A percentile compares a stretch with the other conserved stretches of the same genome.
Evolutionary conservation across 2,888 invertebrate genomes (phyloP).

Genomic region (Anoplius nigerrimus): DNA sequence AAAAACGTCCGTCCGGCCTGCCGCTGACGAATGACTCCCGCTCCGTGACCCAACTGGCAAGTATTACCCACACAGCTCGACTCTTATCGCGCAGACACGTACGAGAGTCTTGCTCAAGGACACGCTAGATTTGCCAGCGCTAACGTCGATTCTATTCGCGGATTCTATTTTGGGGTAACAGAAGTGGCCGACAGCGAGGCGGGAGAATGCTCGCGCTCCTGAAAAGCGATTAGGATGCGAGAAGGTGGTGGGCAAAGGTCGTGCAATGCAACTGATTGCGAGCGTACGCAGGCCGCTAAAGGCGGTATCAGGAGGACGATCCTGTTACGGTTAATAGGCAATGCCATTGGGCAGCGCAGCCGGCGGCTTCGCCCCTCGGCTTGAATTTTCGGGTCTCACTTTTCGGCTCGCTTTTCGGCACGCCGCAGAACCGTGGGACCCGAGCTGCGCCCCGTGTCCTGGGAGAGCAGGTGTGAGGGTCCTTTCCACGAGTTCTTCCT

Average conservation of each 20-base stretch:
- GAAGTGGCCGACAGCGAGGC: not conserved
- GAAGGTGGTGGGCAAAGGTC: too few relatives aligned
- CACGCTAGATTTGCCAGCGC: not conserved
- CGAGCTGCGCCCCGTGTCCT: too few relatives aligned
- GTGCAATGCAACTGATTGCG: slow-evolving; percentile 1
- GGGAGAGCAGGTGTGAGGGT: too few relatives aligned
- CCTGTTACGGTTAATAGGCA: slow-evolving; percentile 19
- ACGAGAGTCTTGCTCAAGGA: not conserved
- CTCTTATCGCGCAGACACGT: too few relatives aligned
- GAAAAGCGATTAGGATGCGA: slow-evolving; percentile 5
- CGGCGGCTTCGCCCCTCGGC: too few relatives aligned
- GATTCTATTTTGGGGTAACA: not conserved
- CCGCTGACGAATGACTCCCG: not conserved
- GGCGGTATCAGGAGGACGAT: slow-evolving; percentile 1
- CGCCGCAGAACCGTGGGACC: not conserved
- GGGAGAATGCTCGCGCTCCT: not conserved
- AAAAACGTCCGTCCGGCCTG: not conserved
- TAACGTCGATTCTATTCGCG: not conserved
- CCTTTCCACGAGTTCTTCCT: too few relatives aligned
- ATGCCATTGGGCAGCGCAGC: slow-evolving; percentile 5
- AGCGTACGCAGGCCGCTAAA: slow-evolving; percentile 3
- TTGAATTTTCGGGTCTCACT: too few relatives aligned
- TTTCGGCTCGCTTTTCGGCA: not conserved
- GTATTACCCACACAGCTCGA: too few relatives aligned
- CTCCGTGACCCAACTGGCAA: too few relatives aligned